Base-by-base conservation (phyloP, 1,140 invertebrate genomes). In the Platyscapa corneri region DNA sequence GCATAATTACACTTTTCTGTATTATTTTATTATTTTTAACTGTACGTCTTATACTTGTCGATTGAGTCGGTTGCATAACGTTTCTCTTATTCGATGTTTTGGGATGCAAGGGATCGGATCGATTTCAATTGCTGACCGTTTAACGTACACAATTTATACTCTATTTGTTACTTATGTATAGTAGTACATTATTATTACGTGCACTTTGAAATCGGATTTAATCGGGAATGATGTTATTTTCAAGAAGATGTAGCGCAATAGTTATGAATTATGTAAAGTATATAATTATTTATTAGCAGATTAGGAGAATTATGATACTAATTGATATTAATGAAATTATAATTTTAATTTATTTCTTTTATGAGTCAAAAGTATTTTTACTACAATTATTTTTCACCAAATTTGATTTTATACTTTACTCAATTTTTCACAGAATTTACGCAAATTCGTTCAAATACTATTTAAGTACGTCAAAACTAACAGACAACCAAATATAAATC, bases 11-110 rank as follows among this genome's bases (percentile, higher is more conserved):
- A 60, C 27, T 20, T 42, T 64, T 42, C 27, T 7, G 37, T 67
- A 32, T 32, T 70, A 70, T 32, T 70, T 81, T 32, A 67, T 67
- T 67, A 67, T 81, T 56, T 67, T 32, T 23, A 46, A 67, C n/a
- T 49, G 60, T 49, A 81, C 64, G 37, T 64, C 37, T 27, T 60
- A 64, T n/a, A 39, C 16, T 32, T 16, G 37, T 70, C 5, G 16
- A 70, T 37, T 70, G 20, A 23, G 34, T 34, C 0, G 5, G 23
- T 70, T 60, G 20, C 27, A 27, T 60, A 5, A 27, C 56, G 27
- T 56, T 60, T 60, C 27, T 60, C 27, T 60, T 1, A 27, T 27
- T 60, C 10, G 56, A 60, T 60, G 23, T 60, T 60, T 20, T 27
- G 20, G 6, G 23, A 10, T 18, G 1, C 16, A 18, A 53, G 16